Evolutionary conservation across 1,140 invertebrate genomes (phyloP).

Genomic region (Dendrolimus kikuchii): DNA sequence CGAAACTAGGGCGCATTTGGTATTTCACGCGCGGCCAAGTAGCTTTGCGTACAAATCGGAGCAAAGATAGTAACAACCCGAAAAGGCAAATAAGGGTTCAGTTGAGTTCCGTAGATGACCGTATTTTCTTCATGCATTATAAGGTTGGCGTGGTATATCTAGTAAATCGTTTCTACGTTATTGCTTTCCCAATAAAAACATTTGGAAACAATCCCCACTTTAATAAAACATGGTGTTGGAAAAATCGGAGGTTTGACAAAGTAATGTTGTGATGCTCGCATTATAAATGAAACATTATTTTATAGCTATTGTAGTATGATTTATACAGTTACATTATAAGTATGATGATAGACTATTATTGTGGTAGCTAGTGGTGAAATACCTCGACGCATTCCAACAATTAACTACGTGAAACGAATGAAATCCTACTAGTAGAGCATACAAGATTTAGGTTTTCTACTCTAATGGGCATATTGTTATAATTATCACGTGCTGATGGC

Average conservation of each 20-base stretch:
- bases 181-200: slow-evolving; percentile 36
- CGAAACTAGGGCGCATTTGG: slow-evolving; percentile 59
- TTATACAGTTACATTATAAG: too few species aligned
- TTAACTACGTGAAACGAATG: too few species aligned
- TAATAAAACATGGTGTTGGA: slow-evolving; percentile 26
- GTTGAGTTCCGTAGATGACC: slow-evolving; percentile 50
- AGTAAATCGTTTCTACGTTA: slow-evolving; percentile 37
- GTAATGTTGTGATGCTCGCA: slow-evolving; percentile 28
- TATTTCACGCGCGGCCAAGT: slow-evolving; percentile 60
- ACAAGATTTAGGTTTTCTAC: too few species aligned
- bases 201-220: slow-evolving; percentile 33
- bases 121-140: slow-evolving; percentile 58
- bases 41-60: slow-evolving; percentile 60
- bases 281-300: slow-evolving; percentile 18
- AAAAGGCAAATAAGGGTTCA: slow-evolving; percentile 62
- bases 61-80: slow-evolving; percentile 57
- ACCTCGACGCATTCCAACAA: too few species aligned
- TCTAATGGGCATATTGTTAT: too few species aligned
- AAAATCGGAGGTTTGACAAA: slow-evolving; percentile 17
- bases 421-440: too few species aligned
- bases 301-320: too few species aligned
- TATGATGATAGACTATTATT: too few species aligned
- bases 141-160: slow-evolving; percentile 37
- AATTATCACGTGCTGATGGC: too few species aligned
- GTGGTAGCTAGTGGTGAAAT: too few species aligned